Evolutionary conservation across 2,888 invertebrate species (phyloP).

Genomic region (Pantelozetes paolii): DNA sequence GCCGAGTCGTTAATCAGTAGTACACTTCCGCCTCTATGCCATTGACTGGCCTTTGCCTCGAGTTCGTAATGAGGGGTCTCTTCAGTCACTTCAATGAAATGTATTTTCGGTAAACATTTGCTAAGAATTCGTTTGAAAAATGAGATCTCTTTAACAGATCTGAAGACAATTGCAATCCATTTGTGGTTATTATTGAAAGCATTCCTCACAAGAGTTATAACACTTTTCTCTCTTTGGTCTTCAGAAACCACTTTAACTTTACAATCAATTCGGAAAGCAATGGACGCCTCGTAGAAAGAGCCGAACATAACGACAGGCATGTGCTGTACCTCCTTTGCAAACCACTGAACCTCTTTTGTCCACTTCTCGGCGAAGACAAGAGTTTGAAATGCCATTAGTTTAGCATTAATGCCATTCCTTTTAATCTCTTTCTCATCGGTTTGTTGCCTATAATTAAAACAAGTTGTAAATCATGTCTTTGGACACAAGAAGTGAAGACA

Average conservation of each 20-base stretch:
- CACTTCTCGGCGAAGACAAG: constrained; percentile 7
- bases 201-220: not conserved
- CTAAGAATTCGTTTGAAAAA: no score
- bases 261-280: not conserved
- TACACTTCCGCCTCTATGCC: constrained; percentile 23
- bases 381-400: constrained; percentile 26
- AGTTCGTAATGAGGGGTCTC: constrained; percentile 19
- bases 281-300: constrained; percentile 28
- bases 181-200: not conserved
- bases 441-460: no score
- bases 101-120: no score
- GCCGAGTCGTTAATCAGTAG: constrained; percentile 15
- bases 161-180: constrained; percentile 31
- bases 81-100: not conserved
- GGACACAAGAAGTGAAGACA: no score
- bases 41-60: not conserved
- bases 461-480: no score
- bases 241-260: not conserved
- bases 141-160: no score
- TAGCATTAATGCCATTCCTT: not conserved
- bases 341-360: constrained; percentile 9
- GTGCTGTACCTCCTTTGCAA: constrained; percentile 1
- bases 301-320: constrained; percentile 22
- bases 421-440: not conserved
- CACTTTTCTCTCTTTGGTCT: constrained; percentile 11